These are phyloP conservation scores for Tachuris rubrigastra DNA, from an alignment of 2,113 vertebrate genomes.

Conservation along the genomic window DNA sequence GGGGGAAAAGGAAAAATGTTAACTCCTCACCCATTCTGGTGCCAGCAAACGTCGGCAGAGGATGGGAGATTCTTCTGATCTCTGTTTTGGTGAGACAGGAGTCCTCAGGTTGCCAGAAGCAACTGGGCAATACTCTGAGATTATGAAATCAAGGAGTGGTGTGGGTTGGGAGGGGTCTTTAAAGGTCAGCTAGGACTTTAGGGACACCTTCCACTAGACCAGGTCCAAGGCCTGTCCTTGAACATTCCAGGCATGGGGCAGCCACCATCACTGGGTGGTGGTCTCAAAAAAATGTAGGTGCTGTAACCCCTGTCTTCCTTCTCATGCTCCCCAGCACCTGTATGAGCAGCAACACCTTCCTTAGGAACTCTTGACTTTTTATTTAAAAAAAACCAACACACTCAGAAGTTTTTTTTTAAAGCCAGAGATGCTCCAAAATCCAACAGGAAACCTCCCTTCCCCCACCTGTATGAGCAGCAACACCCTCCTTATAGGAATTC, in stretches of 20 bases:
- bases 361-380: neutral
- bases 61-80: too few species aligned
- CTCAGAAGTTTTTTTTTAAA: neutral
- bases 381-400: neutral
- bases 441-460: neutral
- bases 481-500: neutral
- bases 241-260: neutral
- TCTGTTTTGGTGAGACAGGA: too few species aligned
- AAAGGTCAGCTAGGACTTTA: neutral
- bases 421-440: neutral
- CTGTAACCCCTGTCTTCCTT: neutral
- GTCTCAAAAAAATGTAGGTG: neutral
- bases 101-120: too few species aligned
- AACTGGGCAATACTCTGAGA: neutral
- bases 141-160: neutral
- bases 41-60: too few species aligned
- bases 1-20: neutral
- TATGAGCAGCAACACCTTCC: neutral
- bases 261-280: rapidly evolving
- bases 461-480: neutral
- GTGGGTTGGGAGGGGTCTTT: neutral
- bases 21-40: neutral
- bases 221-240: neutral
- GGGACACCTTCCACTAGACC: rapidly evolving
- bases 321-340: neutral